Evolutionary conservation across 2,113 vertebrate genomes (phyloP).

Genomic region (Phrynosoma platyrhinos): DNA sequence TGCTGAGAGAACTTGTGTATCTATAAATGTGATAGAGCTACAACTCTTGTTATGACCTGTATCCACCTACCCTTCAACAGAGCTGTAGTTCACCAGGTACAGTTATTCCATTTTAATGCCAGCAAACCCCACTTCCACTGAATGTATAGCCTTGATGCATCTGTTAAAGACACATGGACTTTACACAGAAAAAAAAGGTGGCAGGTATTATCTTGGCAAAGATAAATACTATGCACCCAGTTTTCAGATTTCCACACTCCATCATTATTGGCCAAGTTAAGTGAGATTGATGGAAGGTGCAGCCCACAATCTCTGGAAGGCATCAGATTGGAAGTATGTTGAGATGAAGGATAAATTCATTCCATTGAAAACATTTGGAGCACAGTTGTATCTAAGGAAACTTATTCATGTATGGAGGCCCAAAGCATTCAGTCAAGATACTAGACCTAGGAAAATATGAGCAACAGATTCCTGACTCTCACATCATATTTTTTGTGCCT

Average conservation of each 20-base stretch:
- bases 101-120: neutral
- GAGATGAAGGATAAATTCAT: neutral
- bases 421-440: neutral
- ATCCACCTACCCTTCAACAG: neutral
- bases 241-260: too few species aligned
- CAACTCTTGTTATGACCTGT: neutral
- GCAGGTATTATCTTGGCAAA: neutral
- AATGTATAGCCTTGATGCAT: neutral
- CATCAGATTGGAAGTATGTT: too few species aligned
- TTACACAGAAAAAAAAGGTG: neutral
- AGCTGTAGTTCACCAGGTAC: neutral
- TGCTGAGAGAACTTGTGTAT: neutral
- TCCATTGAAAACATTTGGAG: neutral
- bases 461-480: neutral
- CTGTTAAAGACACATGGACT: neutral
- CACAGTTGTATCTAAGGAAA: neutral
- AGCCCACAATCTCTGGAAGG: too few species aligned
- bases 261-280: too few species aligned
- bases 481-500: neutral
- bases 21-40: constrained; percentile 11
- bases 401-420: neutral
- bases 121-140: neutral
- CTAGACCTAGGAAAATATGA: neutral
- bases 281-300: too few species aligned
- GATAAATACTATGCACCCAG: too few species aligned